These are phyloP conservation scores for Parotia lawesii DNA, from an alignment of 2,113 vertebrate genomes.

Conservation along the genomic window DNA sequence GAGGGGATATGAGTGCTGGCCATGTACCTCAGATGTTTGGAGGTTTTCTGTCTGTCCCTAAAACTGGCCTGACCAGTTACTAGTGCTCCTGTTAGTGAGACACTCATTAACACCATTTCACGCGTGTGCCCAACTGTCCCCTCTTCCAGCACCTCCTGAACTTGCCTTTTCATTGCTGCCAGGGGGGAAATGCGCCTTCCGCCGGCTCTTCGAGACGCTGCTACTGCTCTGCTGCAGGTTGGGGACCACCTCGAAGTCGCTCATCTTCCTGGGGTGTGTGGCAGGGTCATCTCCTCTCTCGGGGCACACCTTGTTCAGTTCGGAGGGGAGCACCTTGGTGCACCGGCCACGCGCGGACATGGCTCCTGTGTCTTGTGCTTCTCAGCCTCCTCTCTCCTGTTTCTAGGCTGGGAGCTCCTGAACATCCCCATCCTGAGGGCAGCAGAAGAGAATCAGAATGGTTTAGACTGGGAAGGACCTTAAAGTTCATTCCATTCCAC, in stretches of 20 bases:
- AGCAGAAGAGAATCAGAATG: neutral
- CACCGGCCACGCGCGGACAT: neutral
- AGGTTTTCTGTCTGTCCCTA: neutral
- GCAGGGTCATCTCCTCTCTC: constrained; percentile 30
- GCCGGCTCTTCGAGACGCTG: constrained; percentile 3
- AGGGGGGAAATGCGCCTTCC: neutral
- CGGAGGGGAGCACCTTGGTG: neutral
- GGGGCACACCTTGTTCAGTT: constrained; percentile 15
- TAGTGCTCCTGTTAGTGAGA: neutral
- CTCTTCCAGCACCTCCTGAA: neutral
- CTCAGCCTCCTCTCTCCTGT: neutral
- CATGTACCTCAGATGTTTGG: neutral
- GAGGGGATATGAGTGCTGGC: neutral
- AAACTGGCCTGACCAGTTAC: neutral
- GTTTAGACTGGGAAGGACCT: neutral
- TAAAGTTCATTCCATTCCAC: neutral
- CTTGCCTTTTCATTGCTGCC: constrained; percentile 67
- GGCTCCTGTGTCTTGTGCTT: neutral
- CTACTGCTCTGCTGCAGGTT: constrained; percentile 55
- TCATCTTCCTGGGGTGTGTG: neutral
- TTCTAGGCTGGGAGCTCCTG: neutral
- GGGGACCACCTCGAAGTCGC: constrained; percentile 42
- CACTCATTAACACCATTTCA: accelerated
- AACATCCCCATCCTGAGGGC: neutral
- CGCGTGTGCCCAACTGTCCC: accelerated